Percentiles rank a stretch among this genome's conserved stretches.
These are phyloP conservation scores for Aurelia coerulea DNA, from an alignment of 30 jellyfish, hydroid and myxozoan genomes.

Conservation along the genomic window DNA sequence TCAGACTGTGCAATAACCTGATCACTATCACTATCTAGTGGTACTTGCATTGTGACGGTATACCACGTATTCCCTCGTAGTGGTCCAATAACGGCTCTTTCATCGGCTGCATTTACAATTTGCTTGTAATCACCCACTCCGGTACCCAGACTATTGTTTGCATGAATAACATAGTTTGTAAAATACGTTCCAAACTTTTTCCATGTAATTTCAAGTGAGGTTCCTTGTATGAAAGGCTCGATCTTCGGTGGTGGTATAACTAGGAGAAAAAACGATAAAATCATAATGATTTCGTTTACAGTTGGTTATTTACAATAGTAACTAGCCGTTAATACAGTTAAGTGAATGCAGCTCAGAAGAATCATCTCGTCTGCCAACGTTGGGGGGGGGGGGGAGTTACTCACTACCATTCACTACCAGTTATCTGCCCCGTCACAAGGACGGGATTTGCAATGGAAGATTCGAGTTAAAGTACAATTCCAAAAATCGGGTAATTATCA, in stretches of 20 bases:
- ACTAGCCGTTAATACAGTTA: too few relatives aligned
- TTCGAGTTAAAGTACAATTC: too few relatives aligned
- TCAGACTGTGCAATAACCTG: constrained; percentile 16
- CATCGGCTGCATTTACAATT: constrained; percentile 19
- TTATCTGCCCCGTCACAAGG: too few relatives aligned
- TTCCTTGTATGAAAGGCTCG: constrained; percentile 19
- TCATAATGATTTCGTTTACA: too few relatives aligned
- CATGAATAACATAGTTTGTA: constrained; percentile 11
- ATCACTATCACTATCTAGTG: neutral
- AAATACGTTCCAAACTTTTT: neutral
- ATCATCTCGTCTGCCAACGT: too few relatives aligned
- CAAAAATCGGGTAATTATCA: too few relatives aligned
- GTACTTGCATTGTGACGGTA: constrained; percentile 34
- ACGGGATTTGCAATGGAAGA: too few relatives aligned
- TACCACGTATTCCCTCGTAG: constrained; percentile 19
- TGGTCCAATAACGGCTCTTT: constrained; percentile 37
- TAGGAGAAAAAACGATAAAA: neutral
- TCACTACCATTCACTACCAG: too few relatives aligned
- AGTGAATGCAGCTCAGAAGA: too few relatives aligned
- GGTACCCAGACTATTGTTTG: constrained; percentile 16
- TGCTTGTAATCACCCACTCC: constrained; percentile 15
- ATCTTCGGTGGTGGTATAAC: constrained; percentile 32
- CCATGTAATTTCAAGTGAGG: constrained; percentile 33
- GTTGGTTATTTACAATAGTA: too few relatives aligned
- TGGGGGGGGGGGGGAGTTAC: too few relatives aligned